These are phyloP conservation scores for Myotis brandtii DNA, from an alignment of 2,113 vertebrate genomes.

Conservation along the genomic window DNA sequence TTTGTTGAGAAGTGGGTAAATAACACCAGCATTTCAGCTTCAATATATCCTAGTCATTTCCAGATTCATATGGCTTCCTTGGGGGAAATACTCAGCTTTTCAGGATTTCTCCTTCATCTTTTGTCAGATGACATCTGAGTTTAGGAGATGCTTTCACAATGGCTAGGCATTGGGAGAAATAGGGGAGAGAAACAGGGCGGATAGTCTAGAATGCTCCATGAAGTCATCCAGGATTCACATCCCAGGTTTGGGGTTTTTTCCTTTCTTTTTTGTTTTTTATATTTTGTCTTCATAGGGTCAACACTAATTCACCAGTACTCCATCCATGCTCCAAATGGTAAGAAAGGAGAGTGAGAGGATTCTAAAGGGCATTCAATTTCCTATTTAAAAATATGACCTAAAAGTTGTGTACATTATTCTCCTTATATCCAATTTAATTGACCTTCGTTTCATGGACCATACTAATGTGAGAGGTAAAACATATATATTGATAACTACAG, in stretches of 20 bases:
- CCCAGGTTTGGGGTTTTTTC: no score
- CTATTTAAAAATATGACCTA: neutral
- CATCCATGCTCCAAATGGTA: neutral
- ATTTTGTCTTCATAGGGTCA: neutral
- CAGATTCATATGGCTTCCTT: neutral
- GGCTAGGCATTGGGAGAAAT: neutral
- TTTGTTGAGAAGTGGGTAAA: neutral
- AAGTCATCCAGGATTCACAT: neutral
- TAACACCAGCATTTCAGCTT: neutral
- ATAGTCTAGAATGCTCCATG: neutral
- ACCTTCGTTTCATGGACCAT: neutral
- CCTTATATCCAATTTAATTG: neutral
- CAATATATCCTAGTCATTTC: neutral
- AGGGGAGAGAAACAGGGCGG: neutral
- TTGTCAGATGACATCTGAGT: neutral
- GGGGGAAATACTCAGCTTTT: neutral
- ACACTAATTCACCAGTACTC: neutral
- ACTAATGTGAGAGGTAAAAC: neutral
- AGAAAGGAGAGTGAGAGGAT: neutral
- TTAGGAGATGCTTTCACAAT: neutral
- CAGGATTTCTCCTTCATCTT: neutral
- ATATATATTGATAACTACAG: neutral
- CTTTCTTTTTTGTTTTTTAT: no score
- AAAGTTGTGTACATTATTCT: neutral
- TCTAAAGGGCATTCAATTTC: neutral